Evolutionary conservation across 2,888 invertebrate genomes (phyloP).

Genomic region (Tenodera sinensis): DNA sequence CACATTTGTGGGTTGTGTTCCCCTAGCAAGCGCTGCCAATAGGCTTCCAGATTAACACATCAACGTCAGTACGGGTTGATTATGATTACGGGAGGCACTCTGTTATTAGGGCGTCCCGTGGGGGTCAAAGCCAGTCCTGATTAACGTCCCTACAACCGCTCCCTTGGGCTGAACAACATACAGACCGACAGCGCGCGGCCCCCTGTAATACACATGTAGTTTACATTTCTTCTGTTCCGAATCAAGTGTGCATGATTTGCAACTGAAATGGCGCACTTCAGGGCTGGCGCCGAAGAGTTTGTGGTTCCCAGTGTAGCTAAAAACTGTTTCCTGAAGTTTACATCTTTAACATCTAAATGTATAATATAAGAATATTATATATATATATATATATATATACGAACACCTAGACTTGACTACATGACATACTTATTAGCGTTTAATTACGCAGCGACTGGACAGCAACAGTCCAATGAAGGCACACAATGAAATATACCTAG

Average conservation of each 20-base stretch:
- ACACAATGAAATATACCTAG: too few relatives aligned
- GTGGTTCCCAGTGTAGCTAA: too few relatives aligned
- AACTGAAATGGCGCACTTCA: background rate
- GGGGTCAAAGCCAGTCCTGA: background rate
- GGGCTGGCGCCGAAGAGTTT: background rate
- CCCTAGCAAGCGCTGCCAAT: background rate
- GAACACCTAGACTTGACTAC: too few relatives aligned
- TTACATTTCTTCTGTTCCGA: background rate
- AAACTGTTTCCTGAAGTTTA: too few relatives aligned
- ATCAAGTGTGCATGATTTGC: background rate
- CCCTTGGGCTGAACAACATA: background rate
- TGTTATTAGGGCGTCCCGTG: constrained; percentile 6
- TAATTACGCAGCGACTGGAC: too few relatives aligned
- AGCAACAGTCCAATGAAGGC: too few relatives aligned
- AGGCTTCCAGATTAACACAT: background rate
- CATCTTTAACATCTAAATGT: too few relatives aligned
- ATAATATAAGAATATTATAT: too few relatives aligned
- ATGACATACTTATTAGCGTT: too few relatives aligned
- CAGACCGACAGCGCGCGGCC: background rate
- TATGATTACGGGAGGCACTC: background rate
- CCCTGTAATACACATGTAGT: background rate
- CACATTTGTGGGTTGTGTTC: background rate
- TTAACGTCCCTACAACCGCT: background rate
- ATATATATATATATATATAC: too few relatives aligned
- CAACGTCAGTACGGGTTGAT: background rate